Evolutionary conservation across 2,888 invertebrate genomes (phyloP).

Genomic region (Lycia hirtaria): DNA sequence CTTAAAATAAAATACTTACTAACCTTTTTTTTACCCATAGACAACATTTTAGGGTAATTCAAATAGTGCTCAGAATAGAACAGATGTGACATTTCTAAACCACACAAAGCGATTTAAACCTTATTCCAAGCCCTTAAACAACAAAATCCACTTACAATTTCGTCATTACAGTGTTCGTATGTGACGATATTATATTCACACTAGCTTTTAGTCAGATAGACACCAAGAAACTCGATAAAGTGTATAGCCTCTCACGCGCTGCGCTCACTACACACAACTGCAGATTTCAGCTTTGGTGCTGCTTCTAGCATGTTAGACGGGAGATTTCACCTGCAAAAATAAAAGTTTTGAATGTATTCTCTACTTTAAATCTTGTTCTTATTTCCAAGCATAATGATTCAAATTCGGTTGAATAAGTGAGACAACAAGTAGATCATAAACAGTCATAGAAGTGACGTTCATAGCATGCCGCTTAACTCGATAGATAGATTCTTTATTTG

Average conservation of each 20-base stretch:
- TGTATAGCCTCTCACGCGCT: not conserved
- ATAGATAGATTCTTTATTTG: too few relatives aligned
- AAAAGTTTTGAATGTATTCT: not conserved
- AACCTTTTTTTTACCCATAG: too few relatives aligned
- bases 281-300: slow-evolving; percentile 18
- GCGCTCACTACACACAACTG: slow-evolving; percentile 15
- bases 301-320: not conserved
- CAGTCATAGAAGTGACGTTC: too few relatives aligned
- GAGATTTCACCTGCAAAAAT: not conserved
- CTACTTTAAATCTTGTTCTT: too few relatives aligned
- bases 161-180: not conserved
- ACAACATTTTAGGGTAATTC: too few relatives aligned
- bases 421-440: too few relatives aligned
- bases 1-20: too few relatives aligned
- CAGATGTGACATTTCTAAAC: not conserved
- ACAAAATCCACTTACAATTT: slow-evolving; percentile 7
- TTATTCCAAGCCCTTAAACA: not conserved
- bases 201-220: not conserved
- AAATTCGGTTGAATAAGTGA: too few relatives aligned
- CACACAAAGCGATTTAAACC: not conserved
- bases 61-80: not conserved
- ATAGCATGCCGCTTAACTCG: too few relatives aligned
- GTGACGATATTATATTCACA: not conserved
- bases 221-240: not conserved
- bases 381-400: too few relatives aligned